Percentiles rank a stretch among this genome's conserved stretches.
Evolutionary conservation across 2,888 invertebrate genomes (phyloP).

Genomic region (Azorinus chamasolen): DNA sequence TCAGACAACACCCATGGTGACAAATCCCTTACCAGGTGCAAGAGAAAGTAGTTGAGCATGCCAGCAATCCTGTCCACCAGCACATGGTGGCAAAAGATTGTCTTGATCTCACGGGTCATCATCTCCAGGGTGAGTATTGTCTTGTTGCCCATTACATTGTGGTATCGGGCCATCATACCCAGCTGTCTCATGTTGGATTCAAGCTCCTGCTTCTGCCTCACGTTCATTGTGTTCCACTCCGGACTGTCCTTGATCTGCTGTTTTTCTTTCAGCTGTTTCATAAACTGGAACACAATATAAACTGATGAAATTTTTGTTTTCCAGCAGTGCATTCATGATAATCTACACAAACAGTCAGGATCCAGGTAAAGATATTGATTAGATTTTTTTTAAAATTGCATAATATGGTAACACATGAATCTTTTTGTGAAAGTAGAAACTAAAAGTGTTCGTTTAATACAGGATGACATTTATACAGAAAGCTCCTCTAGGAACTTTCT

Average conservation of each 20-base stretch:
- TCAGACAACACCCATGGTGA: too few relatives aligned
- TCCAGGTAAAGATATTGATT: too few relatives aligned
- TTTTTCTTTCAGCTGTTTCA: slow-evolving; percentile 95
- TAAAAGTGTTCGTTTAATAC: too few relatives aligned
- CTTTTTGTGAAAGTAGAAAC: too few relatives aligned
- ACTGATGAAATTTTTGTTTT: too few relatives aligned
- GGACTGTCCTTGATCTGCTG: slow-evolving; percentile 91
- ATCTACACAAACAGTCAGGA: too few relatives aligned
- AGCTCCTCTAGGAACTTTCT: too few relatives aligned
- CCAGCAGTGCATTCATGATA: too few relatives aligned
- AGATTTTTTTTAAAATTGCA: too few relatives aligned
- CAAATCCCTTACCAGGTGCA: slow-evolving; percentile 89
- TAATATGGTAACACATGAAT: too few relatives aligned
- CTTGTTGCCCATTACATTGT: slow-evolving; percentile 96
- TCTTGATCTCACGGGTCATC: slow-evolving; percentile 82
- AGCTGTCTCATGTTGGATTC: slow-evolving; percentile 88
- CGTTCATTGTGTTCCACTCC: slow-evolving; percentile 91
- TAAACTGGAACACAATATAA: slow-evolving; percentile 87
- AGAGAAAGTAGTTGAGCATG: slow-evolving; percentile 97
- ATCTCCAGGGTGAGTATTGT: slow-evolving; percentile 93
- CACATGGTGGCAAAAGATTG: slow-evolving; percentile 95
- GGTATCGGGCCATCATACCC: slow-evolving; percentile 94
- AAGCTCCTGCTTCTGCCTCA: slow-evolving; percentile 91
- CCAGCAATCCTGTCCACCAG: slow-evolving; percentile 97
- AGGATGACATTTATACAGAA: too few relatives aligned